Evolutionary conservation across 2,113 vertebrate species (phyloP), one percentile per base, ranked within the genome.

Genomic region (Cebidichthys violaceus): DNA sequence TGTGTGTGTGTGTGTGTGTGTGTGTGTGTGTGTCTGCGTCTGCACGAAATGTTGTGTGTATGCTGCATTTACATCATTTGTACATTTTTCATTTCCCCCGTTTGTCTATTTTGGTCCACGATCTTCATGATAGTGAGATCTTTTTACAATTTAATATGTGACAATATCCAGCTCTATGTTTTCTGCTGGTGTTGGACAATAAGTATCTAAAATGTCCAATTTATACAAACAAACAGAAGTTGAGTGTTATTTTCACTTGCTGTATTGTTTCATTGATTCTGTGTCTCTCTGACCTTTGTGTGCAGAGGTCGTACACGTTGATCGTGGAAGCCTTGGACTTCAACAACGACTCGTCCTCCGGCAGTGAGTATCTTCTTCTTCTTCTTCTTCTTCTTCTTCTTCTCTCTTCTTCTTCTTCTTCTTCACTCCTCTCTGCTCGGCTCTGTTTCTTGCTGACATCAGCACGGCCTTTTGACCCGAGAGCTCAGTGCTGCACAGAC

Each of bases 271-370:
- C 13, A 15, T 0, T 66, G 27, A 57, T 29, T 14, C 1, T 24
- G 60, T 29, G 10, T 43, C 20, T 35, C 17, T 22, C 60, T 82
- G 45, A n/a, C 76, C 9, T 82, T 18, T 79, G 22, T 57, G 11
- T 73, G 15, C 96, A 98, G 97, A 95, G 97, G 91, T 98, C 97
- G 35, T 98, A 97, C 90, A 97, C 97, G 0, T 81, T 98, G 93
- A 96, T 97, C 1, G 95, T 98, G 60, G 97, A 98, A 83, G 97
- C 97, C 0, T 96, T 96, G 96, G 96, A 98, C 95, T 97, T 96
- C 95, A 97, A 96, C 70, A 97, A 98, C 29, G 96, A 96, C 92
- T 96, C 96, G 4, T 87, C 83, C 50, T 77, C 90, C 17, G 88
- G 92, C 43, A 95, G 97, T 98, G 96, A 97, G 97, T 97, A 94